A percentile compares a stretch with the other conserved stretches of the same genome.
These are phyloP conservation scores for Phania funesta DNA, from an alignment of 2,888 invertebrate species.

Conservation along the genomic window DNA sequence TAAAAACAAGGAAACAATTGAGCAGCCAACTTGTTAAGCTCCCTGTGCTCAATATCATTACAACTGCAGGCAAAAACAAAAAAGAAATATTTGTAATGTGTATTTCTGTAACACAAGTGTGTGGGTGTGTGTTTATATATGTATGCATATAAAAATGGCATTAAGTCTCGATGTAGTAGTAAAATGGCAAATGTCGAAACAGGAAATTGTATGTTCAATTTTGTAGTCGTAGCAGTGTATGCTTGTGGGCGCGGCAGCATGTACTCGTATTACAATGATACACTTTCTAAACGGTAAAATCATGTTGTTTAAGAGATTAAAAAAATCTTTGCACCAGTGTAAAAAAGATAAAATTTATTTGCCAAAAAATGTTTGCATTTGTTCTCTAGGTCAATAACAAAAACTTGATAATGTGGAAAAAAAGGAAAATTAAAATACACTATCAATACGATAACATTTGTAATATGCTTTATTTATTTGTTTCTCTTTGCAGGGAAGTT, in stretches of 20 bases:
- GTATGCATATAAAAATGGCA: not conserved
- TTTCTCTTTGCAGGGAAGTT: slow-evolving; percentile 63
- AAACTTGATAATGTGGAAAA: not conserved
- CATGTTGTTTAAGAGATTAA: slow-evolving; percentile 30
- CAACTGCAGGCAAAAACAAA: slow-evolving; percentile 30
- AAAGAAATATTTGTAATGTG: not conserved
- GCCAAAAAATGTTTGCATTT: slow-evolving; percentile 18
- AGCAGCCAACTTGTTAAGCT: slow-evolving; percentile 44
- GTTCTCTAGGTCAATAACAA: slow-evolving; percentile 32
- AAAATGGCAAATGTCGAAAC: slow-evolving; percentile 64
- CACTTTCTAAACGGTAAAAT: slow-evolving; percentile 51
- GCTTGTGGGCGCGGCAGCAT: slow-evolving; percentile 29
- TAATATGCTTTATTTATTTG: not conserved
- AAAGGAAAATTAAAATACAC: not conserved
- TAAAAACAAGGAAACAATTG: slow-evolving; percentile 21
- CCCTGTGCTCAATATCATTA: slow-evolving; percentile 11
- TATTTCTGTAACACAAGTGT: not conserved
- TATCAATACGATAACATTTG: not conserved
- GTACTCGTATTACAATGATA: slow-evolving; percentile 25
- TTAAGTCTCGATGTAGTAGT: slow-evolving; percentile 16
- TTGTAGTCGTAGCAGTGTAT: slow-evolving; percentile 20
- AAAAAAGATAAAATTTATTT: slow-evolving; percentile 38
- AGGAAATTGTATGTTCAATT: slow-evolving; percentile 64
- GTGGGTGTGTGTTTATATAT: not conserved
- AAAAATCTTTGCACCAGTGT: not conserved